Percentiles rank a stretch among this genome's conserved stretches.
phyloP scores from a whole-genome alignment of 2,797 vertebrate genomes.

The Myotis daubentonii region DNA sequence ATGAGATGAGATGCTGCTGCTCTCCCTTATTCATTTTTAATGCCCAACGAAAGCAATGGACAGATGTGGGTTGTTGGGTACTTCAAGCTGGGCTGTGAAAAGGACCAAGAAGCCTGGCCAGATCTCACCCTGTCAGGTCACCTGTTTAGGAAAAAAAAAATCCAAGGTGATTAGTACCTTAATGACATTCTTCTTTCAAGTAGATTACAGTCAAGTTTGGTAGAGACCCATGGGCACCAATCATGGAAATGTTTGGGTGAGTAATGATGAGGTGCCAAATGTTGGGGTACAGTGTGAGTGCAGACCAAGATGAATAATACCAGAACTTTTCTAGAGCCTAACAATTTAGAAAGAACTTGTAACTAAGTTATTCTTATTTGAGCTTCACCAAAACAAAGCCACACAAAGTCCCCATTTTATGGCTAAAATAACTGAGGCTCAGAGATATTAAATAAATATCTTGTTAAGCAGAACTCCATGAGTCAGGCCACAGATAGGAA shows the following conservation, averaged over 20 bases:
- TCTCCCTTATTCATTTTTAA: background rate
- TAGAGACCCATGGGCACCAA: background rate
- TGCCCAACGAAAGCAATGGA: background rate
- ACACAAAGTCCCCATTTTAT: background rate
- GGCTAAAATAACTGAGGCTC: background rate
- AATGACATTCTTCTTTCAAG: conserved; percentile 29
- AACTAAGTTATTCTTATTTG: conserved; percentile 1
- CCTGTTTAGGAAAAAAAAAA: background rate
- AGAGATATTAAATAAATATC: background rate
- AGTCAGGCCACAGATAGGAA: background rate
- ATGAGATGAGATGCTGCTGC: background rate
- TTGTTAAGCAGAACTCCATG: background rate
- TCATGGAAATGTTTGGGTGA: background rate
- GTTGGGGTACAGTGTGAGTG: background rate
- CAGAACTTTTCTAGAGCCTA: background rate
- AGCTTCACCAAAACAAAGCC: background rate
- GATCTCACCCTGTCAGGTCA: background rate
- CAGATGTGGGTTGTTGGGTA: background rate
- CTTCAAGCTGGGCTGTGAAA: background rate
- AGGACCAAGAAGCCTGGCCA: background rate
- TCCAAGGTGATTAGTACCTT: background rate
- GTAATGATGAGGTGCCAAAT: background rate
- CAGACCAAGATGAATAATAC: background rate
- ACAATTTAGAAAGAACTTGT: conserved; percentile 47
- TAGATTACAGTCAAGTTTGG: background rate